Evolutionary conservation across 2,113 vertebrate species (phyloP).

Genomic region (Geococcyx californianus): DNA sequence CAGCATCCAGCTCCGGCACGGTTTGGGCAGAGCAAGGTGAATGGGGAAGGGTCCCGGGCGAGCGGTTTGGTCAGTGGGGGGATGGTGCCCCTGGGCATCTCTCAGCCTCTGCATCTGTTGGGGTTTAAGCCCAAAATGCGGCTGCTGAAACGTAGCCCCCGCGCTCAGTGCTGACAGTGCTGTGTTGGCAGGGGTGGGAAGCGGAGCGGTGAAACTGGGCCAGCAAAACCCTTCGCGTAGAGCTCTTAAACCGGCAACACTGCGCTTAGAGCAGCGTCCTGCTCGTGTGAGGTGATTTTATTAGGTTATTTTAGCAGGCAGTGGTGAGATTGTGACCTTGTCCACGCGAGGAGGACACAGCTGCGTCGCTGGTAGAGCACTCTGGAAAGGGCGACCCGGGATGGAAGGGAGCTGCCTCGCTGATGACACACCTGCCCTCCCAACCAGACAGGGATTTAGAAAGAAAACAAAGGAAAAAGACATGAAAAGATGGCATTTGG

Average conservation of each 20-base stretch:
- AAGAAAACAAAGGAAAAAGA: too few relatives aligned
- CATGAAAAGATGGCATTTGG: neutral
- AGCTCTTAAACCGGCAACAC: neutral
- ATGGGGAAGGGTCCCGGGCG: too few relatives aligned
- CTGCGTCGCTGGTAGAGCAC: fast-evolving
- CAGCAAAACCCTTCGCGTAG: neutral
- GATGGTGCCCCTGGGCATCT: neutral
- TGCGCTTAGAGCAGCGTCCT: neutral
- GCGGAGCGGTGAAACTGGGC: neutral
- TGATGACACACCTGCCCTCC: fast-evolving
- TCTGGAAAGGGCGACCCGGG: fast-evolving
- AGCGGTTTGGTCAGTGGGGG: fast-evolving
- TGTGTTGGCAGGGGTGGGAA: too few relatives aligned
- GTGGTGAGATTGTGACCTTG: neutral
- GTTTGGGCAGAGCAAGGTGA: neutral
- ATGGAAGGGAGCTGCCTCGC: neutral
- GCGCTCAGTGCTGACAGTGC: too few relatives aligned
- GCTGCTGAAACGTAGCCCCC: neutral
- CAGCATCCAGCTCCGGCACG: neutral
- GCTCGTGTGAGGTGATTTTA: neutral
- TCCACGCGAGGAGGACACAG: fast-evolving
- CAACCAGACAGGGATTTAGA: fast-evolving
- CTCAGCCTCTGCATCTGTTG: neutral
- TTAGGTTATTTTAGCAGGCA: neutral
- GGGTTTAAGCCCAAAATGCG: fast-evolving